A percentile compares a stretch with the other conserved stretches of the same genome.
Conservation (phyloP, 2,888 invertebrate genomes). For the Philereme transversata region DNA sequence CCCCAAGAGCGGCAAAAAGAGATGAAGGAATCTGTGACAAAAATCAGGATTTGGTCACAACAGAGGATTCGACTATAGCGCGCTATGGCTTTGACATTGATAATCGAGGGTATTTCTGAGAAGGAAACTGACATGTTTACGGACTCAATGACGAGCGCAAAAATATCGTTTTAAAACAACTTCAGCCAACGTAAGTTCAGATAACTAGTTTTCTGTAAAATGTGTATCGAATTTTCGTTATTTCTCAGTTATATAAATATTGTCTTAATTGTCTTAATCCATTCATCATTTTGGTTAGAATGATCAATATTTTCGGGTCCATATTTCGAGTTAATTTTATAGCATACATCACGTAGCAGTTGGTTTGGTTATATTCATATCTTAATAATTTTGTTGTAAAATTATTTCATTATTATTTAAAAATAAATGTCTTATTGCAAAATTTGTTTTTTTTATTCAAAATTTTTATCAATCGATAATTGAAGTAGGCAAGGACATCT, state of each 20-base stretch:
- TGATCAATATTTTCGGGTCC: not conserved
- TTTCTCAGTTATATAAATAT: slow-evolving; percentile 15
- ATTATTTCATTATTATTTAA: slow-evolving; percentile 35
- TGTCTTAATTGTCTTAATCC: slow-evolving; percentile 12
- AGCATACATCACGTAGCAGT: slow-evolving; percentile 27
- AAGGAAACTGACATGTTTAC: slow-evolving; percentile 30
- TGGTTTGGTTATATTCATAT: slow-evolving; percentile 27
- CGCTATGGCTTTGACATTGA: slow-evolving; percentile 33
- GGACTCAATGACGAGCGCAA: slow-evolving; percentile 33
- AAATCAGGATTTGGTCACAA: slow-evolving; percentile 57
- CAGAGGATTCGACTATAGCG: slow-evolving; percentile 41
- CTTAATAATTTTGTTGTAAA: slow-evolving; percentile 22
- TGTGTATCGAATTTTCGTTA: slow-evolving; percentile 11
- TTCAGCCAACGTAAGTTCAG: slow-evolving; percentile 20
- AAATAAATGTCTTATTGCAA: slow-evolving; percentile 34
- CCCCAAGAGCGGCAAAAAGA: slow-evolving; percentile 75
- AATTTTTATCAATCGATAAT: not conserved
- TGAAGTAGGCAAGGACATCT: too few relatives aligned
- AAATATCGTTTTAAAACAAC: slow-evolving; percentile 22
- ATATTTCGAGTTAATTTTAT: slow-evolving; percentile 22
- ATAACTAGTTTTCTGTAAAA: slow-evolving; percentile 7
- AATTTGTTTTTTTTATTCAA: slow-evolving; percentile 25
- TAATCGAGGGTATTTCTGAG: slow-evolving; percentile 28
- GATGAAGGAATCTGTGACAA: slow-evolving; percentile 59
- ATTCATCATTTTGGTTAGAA: not conserved